A percentile compares a stretch with the other conserved stretches of the same genome.
phyloP scores from a whole-genome alignment of 1,140 invertebrate genomes.

The Harpegnathos saltator region DNA sequence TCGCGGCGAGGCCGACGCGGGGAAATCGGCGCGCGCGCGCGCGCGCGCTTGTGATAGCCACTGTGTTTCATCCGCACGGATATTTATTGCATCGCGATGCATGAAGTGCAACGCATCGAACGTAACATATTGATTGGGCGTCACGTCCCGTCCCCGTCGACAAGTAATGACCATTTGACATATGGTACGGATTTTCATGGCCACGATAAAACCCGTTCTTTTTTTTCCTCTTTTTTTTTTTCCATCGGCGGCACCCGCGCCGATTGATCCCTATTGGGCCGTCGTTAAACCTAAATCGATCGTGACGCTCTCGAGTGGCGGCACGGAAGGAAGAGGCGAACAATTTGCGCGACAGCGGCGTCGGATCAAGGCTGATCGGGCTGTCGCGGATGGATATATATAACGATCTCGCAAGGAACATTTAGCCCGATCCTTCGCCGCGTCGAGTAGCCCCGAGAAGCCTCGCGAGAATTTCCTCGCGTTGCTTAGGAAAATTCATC shows the following conservation, averaged over 20 bases:
- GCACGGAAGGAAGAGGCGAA: not conserved
- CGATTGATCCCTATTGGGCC: constrained; percentile 36
- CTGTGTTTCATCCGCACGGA: constrained; percentile 24
- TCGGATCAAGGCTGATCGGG: too few relatives aligned
- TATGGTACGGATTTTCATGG: constrained; percentile 51
- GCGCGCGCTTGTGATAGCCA: constrained; percentile 1
- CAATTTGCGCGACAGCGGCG: constrained; percentile 11
- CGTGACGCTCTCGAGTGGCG: not conserved
- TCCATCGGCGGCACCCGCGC: constrained; percentile 9
- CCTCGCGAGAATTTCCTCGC: not conserved
- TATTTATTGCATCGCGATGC: constrained; percentile 54
- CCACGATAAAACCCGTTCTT: constrained; percentile 49
- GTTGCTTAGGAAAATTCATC: not conserved
- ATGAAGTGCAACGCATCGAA: constrained; percentile 49
- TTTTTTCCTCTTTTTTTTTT: too few relatives aligned
- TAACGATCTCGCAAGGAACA: too few relatives aligned
- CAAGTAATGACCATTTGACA: constrained; percentile 54
- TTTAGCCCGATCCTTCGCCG: too few relatives aligned
- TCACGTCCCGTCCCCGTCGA: constrained; percentile 43
- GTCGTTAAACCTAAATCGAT: constrained; percentile 42
- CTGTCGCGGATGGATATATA: too few relatives aligned
- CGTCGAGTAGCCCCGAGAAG: too few relatives aligned
- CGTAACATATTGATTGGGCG: constrained; percentile 54
- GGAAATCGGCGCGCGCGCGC: constrained; percentile 5
- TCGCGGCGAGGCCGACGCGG: constrained; percentile 7